Evolutionary conservation across 2,113 vertebrate genomes (phyloP).

Genomic region (Tragelaphus imberbis): DNA sequence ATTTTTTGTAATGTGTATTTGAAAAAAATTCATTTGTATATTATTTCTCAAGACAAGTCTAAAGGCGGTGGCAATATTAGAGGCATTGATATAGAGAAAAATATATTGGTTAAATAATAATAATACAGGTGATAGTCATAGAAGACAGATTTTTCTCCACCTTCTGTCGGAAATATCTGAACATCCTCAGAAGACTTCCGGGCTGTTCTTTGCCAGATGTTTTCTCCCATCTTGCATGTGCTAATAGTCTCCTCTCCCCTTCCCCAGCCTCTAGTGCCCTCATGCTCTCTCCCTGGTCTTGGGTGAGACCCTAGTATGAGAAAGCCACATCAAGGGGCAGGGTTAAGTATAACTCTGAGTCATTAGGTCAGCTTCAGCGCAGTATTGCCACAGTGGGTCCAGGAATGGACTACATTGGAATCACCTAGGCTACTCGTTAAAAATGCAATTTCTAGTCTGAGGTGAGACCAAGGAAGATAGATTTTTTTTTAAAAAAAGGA

Average conservation of each 20-base stretch:
- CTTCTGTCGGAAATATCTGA: not conserved
- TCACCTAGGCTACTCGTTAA: not conserved
- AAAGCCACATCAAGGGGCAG: not conserved
- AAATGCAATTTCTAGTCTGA: not conserved
- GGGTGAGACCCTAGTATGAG: not conserved
- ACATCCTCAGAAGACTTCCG: not conserved
- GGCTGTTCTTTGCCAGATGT: not conserved
- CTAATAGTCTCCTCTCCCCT: not conserved
- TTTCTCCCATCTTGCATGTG: not conserved
- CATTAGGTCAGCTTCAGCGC: not conserved
- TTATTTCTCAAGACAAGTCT: constrained; percentile 2
- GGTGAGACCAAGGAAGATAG: not conserved
- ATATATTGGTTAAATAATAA: not conserved
- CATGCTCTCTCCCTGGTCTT: not conserved
- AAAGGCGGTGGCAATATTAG: not conserved
- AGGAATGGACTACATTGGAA: not conserved
- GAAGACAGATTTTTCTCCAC: not conserved
- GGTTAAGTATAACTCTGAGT: not conserved
- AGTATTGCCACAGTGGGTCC: not conserved
- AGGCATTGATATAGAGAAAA: not conserved
- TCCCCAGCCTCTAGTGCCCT: not conserved
- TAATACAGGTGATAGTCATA: not conserved
- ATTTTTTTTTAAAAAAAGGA: not conserved
- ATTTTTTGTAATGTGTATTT: not conserved
- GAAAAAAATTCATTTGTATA: not conserved